phyloP scores from a whole-genome alignment of 2,888 invertebrate species.

The Xylota segnis region DNA sequence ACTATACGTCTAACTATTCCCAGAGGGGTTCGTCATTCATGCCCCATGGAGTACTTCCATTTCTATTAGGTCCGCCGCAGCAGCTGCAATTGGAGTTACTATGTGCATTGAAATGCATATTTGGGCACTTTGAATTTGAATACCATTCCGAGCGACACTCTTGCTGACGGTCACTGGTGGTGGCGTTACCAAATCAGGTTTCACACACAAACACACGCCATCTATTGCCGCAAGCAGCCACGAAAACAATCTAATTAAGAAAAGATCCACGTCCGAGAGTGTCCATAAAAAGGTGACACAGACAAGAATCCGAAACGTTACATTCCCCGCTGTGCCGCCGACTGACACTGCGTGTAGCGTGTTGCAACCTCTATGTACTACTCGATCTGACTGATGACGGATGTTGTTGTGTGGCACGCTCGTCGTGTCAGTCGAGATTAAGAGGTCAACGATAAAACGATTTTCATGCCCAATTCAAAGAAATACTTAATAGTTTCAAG shows the following conservation, averaged over 20 bases:
- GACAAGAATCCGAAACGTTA: slow-evolving; percentile 56
- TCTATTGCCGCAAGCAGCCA: slow-evolving; percentile 22
- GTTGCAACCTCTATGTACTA: slow-evolving; percentile 36
- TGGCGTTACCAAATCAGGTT: slow-evolving; percentile 55
- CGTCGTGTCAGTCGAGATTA: slow-evolving; percentile 34
- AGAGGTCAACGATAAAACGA: slow-evolving; percentile 39
- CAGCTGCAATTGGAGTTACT: slow-evolving; percentile 52
- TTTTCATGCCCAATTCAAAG: slow-evolving; percentile 12
- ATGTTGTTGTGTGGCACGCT: slow-evolving; percentile 52
- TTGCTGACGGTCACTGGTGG: slow-evolving; percentile 38
- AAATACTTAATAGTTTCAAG: slow-evolving; percentile 9
- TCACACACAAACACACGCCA: slow-evolving; percentile 8
- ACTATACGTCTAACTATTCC: slow-evolving; percentile 29
- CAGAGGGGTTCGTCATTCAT: slow-evolving; percentile 61
- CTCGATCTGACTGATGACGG: slow-evolving; percentile 56
- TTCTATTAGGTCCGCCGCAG: slow-evolving; percentile 50
- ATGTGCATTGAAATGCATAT: slow-evolving; percentile 68
- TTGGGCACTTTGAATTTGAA: slow-evolving; percentile 75
- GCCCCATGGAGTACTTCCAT: slow-evolving; percentile 54
- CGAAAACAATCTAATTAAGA: slow-evolving; percentile 55
- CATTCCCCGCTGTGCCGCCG: slow-evolving; percentile 40
- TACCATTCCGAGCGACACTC: slow-evolving; percentile 65
- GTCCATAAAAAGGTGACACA: slow-evolving; percentile 60
- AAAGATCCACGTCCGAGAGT: slow-evolving; percentile 66
- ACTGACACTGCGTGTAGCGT: slow-evolving; percentile 36